These are phyloP conservation scores for Falcaria lacertinaria DNA, from an alignment of 2,888 invertebrate genomes.

Conservation along the genomic window DNA sequence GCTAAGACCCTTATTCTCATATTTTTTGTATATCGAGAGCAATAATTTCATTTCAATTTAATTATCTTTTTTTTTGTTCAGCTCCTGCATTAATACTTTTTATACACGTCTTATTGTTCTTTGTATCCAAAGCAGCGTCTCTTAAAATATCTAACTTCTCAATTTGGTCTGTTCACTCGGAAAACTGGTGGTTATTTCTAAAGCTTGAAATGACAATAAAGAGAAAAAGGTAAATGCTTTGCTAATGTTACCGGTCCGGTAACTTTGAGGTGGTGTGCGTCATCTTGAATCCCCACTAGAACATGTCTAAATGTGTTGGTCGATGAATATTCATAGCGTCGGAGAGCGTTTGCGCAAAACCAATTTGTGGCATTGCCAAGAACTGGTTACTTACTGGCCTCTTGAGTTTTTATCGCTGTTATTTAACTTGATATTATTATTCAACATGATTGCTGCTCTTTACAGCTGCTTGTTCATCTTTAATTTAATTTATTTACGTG, in stretches of 20 bases:
- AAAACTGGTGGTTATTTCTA: constrained; percentile 34
- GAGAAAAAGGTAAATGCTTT: constrained; percentile 28
- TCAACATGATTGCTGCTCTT: constrained; percentile 55
- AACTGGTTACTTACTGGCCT: constrained; percentile 39
- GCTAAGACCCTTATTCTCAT: constrained; percentile 9
- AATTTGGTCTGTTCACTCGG: constrained; percentile 24
- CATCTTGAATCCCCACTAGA: constrained; percentile 43
- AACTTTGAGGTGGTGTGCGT: constrained; percentile 50
- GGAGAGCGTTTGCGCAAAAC: constrained; percentile 44
- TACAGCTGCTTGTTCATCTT: constrained; percentile 52
- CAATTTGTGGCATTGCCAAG: constrained; percentile 54
- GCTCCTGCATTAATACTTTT: too few species aligned
- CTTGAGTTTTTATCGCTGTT: constrained; percentile 57
- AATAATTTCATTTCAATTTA: too few species aligned
- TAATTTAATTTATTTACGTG: constrained; percentile 56
- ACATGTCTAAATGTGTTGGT: constrained; percentile 44
- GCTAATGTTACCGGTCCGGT: constrained; percentile 34
- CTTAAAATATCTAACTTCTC: constrained; percentile 18
- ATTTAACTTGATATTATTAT: constrained; percentile 47
- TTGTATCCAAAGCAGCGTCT: constrained; percentile 7
- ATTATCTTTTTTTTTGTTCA: too few species aligned
- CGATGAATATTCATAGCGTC: constrained; percentile 66
- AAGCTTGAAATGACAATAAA: constrained; percentile 46
- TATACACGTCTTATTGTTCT: too few species aligned
- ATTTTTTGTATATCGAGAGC: too few species aligned